Base-by-base conservation (phyloP, 2,888 invertebrate genomes). In the Oscheius onirici region DNA sequence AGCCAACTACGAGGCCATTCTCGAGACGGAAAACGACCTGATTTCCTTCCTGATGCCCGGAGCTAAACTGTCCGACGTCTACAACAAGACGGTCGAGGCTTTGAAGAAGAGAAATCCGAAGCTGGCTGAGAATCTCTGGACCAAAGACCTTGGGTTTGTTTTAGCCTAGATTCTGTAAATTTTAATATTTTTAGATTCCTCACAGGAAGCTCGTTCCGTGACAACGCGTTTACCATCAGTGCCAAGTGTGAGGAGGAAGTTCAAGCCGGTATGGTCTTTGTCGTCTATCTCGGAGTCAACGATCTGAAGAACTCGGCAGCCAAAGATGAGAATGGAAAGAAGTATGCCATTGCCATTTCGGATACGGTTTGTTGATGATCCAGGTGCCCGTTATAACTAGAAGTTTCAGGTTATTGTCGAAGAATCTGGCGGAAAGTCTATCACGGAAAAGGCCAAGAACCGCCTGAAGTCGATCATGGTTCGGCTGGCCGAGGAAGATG, bases 131-230 rank as follows among this genome's bases (percentile, higher is more conserved):
- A 94, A 93, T 88, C 90, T 99, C 68, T 95, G 95, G 0, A 97
- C 96, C 89, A 94, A 92, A 82, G 83, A 83, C 55, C 72, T 86
- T 17, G 86, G 86, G 81, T 83, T 34, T 55, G 71, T 41, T 22
- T 63, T n/a, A n/a, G n/a, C n/a, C n/a, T n/a, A n/a, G n/a, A n/a
- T n/a, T n/a, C n/a, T n/a, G n/a, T n/a, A n/a, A n/a, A n/a, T n/a
- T 20, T 22, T 69, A 22, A 46, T 22, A 44, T 52, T 68, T 81
- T 24, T 73, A 92, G 92, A 5, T 99, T 99, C 90, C 95, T 92
- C 0, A 97, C 94, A 92, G 99, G 99, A 8, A 94, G 99, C 83
- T 97, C 99, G 88, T 99, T 99, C 88, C 92, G 97, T 69, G 99
- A 99, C 89, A 94, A 94, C 82, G 93, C 95, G 0, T 91, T 97